Evolutionary conservation across 1,140 invertebrate genomes (phyloP), one percentile per base, ranked within the genome.

Genomic region (Neomicropteryx cornuta): DNA sequence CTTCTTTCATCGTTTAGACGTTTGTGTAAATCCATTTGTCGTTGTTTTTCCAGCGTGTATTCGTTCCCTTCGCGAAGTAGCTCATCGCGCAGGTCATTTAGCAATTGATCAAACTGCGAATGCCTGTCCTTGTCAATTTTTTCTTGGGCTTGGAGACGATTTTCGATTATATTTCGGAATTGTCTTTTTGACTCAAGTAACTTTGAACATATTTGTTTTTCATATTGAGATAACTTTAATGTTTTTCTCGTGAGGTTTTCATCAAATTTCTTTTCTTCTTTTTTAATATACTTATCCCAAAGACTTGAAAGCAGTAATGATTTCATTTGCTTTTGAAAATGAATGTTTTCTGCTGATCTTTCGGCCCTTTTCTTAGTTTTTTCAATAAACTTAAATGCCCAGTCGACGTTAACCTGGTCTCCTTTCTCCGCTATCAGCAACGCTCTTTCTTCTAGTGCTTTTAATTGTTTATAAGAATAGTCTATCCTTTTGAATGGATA

Each of bases 151-250:
- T 60, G 51, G 24, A 54, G 56, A 48, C 68, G 61, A 46, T 75
- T 75, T 34, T 62, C 53, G 1, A 60, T 45, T 36, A 77, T 62
- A 38, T 63, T 59, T 8, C 68, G 56, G 20, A 66, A 69, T 44
- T 73, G 62, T 19, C 71, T 56, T 14, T 71, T 66, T 1, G 75
- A 66, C 47, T 75, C 71, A 49, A 69, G 67, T 22, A 78, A 52
- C 54, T 76, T 73, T 20, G 62, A 67, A 20, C 70, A 58, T 53
- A 79, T 71, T 52, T 73, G 68, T 48, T 77, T 77, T 43, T 79
- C 76, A 50, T 75, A 76, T 18, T 66, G 58, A 2, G 74, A 75
- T 35, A 77, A 62, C 44, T 70, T 68, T 43, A 76, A 49, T 3
- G 76, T 59, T 43, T 70, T 71, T 38, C 65, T 60, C 0, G 65